Evolutionary conservation across 2,113 vertebrate species (phyloP).

Genomic region (Paracanthobrama guichenoti): DNA sequence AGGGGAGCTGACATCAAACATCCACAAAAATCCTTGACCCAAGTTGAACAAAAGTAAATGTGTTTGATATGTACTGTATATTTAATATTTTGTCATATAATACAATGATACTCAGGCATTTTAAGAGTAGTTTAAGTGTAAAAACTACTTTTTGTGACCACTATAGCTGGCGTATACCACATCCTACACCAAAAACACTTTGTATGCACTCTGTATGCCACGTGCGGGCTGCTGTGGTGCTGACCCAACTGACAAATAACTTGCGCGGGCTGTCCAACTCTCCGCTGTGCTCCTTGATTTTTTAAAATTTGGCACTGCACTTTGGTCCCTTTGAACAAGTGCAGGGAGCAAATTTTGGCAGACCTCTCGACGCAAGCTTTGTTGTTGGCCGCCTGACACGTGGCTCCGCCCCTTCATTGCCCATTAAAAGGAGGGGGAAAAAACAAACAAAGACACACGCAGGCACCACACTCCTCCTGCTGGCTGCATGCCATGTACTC

Average conservation of each 20-base stretch:
- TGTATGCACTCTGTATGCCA: constrained; percentile 5
- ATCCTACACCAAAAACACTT: constrained; percentile 13
- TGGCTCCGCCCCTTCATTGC: constrained; percentile 63
- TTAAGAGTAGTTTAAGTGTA: not conserved
- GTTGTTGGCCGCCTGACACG: constrained; percentile 56
- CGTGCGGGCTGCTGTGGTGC: constrained; percentile 19
- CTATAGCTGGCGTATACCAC: not conserved
- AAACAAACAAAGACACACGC: constrained; percentile 77
- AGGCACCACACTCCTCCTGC: constrained; percentile 68
- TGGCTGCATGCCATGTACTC: constrained; percentile 67
- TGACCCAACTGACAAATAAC: constrained; percentile 25
- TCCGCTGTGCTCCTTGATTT: constrained; percentile 38
- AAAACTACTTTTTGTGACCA: not conserved
- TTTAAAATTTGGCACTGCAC: constrained; percentile 49
- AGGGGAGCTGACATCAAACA: not conserved
- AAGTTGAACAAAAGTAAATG: not conserved
- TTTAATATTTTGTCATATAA: not conserved
- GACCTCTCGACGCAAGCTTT: constrained; percentile 52
- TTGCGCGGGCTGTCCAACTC: not conserved
- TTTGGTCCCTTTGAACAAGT: constrained; percentile 36
- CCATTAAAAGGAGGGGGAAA: constrained; percentile 57
- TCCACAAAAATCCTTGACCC: not conserved
- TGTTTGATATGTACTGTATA: not conserved
- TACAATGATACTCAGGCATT: not conserved
- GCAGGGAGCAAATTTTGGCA: constrained; percentile 59